Conservation (phyloP, 1,140 invertebrate genomes). For the Neodiprion pinetum region DNA sequence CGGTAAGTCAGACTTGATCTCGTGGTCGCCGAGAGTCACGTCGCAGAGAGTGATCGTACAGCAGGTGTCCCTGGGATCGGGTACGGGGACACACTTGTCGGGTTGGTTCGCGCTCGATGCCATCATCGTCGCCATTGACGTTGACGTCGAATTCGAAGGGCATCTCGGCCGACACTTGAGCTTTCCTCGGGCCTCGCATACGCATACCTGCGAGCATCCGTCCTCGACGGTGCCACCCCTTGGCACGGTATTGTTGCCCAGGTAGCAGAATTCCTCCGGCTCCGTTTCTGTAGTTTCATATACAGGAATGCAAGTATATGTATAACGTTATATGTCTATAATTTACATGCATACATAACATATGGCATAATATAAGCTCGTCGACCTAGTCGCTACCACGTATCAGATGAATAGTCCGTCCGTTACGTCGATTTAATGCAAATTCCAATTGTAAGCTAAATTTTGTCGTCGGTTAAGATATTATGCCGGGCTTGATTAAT, state of each 20-base stretch:
- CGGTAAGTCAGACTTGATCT: slow-evolving; percentile 61
- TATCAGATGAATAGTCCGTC: neutral
- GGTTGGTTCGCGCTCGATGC: slow-evolving; percentile 47
- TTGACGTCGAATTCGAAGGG: slow-evolving; percentile 51
- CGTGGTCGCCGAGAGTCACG: slow-evolving; percentile 76
- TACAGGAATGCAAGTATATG: neutral
- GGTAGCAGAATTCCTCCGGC: slow-evolving; percentile 72
- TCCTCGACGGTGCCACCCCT: slow-evolving; percentile 78
- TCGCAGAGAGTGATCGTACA: slow-evolving; percentile 85
- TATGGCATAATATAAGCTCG: too few relatives aligned
- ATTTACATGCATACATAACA: too few relatives aligned
- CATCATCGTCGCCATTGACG: slow-evolving; percentile 25
- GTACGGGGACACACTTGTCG: slow-evolving; percentile 53
- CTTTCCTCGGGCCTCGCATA: slow-evolving; percentile 75
- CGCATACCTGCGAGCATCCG: slow-evolving; percentile 79
- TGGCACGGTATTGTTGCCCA: slow-evolving; percentile 76
- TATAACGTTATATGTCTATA: too few relatives aligned
- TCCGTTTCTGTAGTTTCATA: slow-evolving; percentile 38
- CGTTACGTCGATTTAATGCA: too few relatives aligned
- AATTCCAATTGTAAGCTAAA: too few relatives aligned
- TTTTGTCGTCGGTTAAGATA: too few relatives aligned
- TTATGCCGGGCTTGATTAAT: too few relatives aligned
- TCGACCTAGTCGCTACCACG: too few relatives aligned
- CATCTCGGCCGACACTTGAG: slow-evolving; percentile 76
- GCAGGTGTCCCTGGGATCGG: slow-evolving; percentile 73